Evolutionary conservation across 2,113 vertebrate species (phyloP).

Genomic region (Melospiza georgiana): DNA sequence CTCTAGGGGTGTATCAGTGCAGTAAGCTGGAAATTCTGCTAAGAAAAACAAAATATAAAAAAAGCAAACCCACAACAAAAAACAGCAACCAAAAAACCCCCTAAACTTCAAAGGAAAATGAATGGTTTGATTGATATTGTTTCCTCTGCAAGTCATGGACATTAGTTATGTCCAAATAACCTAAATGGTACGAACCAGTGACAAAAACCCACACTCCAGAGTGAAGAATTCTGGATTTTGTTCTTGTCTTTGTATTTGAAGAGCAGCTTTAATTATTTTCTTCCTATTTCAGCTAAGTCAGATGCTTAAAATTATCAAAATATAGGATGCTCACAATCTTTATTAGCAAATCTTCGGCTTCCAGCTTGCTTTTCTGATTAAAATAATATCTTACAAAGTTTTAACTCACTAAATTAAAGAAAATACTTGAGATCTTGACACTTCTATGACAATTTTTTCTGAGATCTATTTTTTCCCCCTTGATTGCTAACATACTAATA

Average conservation of each 20-base stretch:
- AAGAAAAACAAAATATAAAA: neutral
- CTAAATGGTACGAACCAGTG: conserved; percentile 4
- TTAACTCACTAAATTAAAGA: conserved; percentile 24
- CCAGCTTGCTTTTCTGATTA: neutral
- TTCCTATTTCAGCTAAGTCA: neutral
- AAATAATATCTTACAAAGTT: neutral
- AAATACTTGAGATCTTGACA: neutral
- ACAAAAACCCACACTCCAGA: neutral
- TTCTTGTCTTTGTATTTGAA: neutral
- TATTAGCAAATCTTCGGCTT: conserved; percentile 11
- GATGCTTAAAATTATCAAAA: conserved; percentile 18
- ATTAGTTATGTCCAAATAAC: conserved; percentile 23
- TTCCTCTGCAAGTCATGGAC: neutral
- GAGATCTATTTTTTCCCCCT: neutral
- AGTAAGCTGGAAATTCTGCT: neutral
- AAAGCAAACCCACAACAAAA: neutral
- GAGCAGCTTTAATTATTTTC: conserved; percentile 21
- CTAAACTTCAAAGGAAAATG: conserved; percentile 2
- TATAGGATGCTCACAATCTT: neutral
- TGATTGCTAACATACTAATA: conserved; percentile 69
- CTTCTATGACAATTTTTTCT: neutral
- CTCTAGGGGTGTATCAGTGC: neutral
- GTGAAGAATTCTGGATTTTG: neutral
- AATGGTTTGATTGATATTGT: conserved; percentile 8
- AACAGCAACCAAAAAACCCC: too few relatives aligned